phyloP scores from a whole-genome alignment of 2,888 invertebrate genomes.

The Amiota mariae region DNA sequence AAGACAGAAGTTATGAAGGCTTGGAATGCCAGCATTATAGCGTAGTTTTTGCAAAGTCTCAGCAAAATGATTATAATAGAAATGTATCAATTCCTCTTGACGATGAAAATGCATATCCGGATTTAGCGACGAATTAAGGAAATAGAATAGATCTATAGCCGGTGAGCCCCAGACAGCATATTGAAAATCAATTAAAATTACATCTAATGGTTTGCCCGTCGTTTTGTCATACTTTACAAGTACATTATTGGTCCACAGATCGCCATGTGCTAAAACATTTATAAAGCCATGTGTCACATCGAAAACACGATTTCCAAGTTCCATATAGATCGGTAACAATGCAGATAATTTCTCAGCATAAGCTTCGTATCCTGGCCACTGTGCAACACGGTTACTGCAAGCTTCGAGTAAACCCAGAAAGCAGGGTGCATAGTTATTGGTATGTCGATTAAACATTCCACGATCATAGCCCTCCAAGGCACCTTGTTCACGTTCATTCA shows the following conservation, averaged over 20 bases:
- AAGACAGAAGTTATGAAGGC: constrained; percentile 63
- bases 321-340: constrained; percentile 64
- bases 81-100: constrained; percentile 68
- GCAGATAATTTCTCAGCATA: constrained; percentile 64
- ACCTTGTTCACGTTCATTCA: constrained; percentile 70
- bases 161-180: constrained; percentile 73
- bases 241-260: constrained; percentile 72
- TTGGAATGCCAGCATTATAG: constrained; percentile 65
- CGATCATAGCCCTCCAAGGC: constrained; percentile 64
- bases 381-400: constrained; percentile 58
- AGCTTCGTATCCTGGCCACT: constrained; percentile 62
- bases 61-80: constrained; percentile 61
- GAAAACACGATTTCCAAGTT: constrained; percentile 66
- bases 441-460: constrained; percentile 71
- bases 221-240: constrained; percentile 65
- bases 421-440: constrained; percentile 63
- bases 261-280: constrained; percentile 71
- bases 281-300: constrained; percentile 58
- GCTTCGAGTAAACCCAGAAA: constrained; percentile 67
- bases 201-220: constrained; percentile 62
- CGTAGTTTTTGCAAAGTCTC: constrained; percentile 60
- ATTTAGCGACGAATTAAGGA: constrained; percentile 68
- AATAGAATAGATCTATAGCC: constrained; percentile 70
- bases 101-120: constrained; percentile 64
- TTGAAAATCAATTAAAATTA: constrained; percentile 71